These are phyloP conservation scores for Brenthis hecate DNA, from an alignment of 2,888 invertebrate genomes.

Conservation along the genomic window DNA sequence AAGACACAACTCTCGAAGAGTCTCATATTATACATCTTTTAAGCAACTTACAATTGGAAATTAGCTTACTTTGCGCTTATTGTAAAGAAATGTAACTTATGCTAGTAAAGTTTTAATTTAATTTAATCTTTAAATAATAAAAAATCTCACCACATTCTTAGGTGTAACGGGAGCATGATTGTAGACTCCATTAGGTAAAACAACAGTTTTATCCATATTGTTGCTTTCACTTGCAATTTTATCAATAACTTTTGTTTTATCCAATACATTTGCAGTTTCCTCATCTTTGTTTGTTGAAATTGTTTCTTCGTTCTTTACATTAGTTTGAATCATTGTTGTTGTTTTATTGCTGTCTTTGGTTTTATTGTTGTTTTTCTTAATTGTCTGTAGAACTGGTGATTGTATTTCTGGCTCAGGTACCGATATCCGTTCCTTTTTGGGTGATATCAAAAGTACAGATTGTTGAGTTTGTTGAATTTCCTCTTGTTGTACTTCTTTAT, in stretches of 20 bases:
- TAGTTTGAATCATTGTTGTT: conserved; percentile 1
- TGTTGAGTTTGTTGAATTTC: conserved; percentile 46
- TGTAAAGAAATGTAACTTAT: no score
- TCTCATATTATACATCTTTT: no score
- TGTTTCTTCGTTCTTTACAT: conserved; percentile 23
- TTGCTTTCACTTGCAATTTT: conserved; percentile 38
- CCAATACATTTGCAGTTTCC: conserved; percentile 40
- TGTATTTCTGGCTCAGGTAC: conserved; percentile 39
- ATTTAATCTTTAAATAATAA: background rate
- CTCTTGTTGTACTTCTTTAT: conserved; percentile 48
- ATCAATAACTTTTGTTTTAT: conserved; percentile 52
- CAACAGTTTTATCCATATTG: conserved; percentile 62
- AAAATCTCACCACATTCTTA: conserved; percentile 54
- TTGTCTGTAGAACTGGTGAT: conserved; percentile 53
- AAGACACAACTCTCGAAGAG: no score
- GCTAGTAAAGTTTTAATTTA: no score
- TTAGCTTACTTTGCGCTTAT: no score
- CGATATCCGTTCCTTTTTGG: conserved; percentile 54
- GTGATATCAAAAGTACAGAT: conserved; percentile 41
- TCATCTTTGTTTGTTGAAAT: conserved; percentile 31
- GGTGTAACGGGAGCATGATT: conserved; percentile 57
- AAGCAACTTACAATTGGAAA: no score
- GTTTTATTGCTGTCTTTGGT: conserved; percentile 43
- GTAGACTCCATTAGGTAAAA: conserved; percentile 58
- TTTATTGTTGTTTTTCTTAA: conserved; percentile 28